Evolutionary conservation across 2,888 invertebrate species (phyloP).

Genomic region (Tenthredo notha): DNA sequence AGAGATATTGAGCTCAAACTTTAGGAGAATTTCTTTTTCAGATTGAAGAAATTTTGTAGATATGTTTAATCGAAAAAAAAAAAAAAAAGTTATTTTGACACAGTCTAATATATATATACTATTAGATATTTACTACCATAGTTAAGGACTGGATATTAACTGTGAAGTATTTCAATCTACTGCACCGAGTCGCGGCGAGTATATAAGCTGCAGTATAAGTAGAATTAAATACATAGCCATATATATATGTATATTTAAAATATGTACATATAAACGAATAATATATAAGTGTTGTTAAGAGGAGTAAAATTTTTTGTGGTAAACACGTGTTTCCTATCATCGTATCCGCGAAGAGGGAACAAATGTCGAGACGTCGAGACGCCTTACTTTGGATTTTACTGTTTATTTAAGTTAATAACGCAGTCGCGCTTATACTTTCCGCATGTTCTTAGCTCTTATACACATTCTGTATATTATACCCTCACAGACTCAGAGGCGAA

Average conservation of each 20-base stretch:
- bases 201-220: not conserved
- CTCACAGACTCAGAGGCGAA: not conserved
- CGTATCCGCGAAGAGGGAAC: not conserved
- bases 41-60: too few species aligned
- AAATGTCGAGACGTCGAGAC: not conserved
- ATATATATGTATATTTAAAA: too few species aligned
- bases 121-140: not conserved
- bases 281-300: not conserved
- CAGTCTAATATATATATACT: too few species aligned
- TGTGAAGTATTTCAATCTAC: not conserved
- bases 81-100: too few species aligned
- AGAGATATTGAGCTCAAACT: too few species aligned
- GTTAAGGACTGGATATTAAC: not conserved
- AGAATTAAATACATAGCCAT: not conserved
- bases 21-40: too few species aligned
- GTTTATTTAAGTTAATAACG: conserved; percentile 45
- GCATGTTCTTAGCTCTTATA: not conserved
- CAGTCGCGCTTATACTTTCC: not conserved
- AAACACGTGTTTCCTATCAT: conserved; percentile 57
- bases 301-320: conserved; percentile 51
- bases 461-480: not conserved
- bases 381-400: not conserved
- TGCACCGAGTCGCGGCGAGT: not conserved
- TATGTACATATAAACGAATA: not conserved
- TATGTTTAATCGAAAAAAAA: too few species aligned